These are phyloP conservation scores for Corythaeola cristata DNA, from an alignment of 2,113 vertebrate species.

Conservation along the genomic window DNA sequence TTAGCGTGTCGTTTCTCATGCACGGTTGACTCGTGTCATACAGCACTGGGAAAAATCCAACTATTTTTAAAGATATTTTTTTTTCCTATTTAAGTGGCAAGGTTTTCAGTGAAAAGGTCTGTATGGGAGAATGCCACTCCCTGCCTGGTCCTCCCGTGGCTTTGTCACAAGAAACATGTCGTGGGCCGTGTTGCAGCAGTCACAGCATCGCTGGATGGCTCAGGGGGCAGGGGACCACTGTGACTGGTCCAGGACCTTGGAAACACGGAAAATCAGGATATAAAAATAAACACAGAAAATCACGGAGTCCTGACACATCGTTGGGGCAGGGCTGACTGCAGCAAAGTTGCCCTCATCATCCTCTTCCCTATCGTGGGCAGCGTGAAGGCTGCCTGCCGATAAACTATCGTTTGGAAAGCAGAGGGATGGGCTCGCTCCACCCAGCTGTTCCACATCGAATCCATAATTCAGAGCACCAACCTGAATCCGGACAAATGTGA, in stretches of 20 bases:
- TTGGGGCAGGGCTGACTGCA: neutral
- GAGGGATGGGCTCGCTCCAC: neutral
- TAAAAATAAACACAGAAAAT: neutral
- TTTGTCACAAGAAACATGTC: neutral
- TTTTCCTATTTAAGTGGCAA: neutral
- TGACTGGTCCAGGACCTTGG: neutral
- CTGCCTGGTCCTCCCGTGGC: neutral
- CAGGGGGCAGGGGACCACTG: neutral
- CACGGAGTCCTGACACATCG: neutral
- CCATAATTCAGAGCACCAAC: neutral
- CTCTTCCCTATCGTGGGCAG: neutral
- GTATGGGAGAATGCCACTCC: neutral
- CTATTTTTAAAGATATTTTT: neutral
- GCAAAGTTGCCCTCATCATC: neutral
- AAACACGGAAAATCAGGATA: neutral
- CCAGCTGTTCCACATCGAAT: neutral
- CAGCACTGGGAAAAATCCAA: neutral
- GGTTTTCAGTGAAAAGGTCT: neutral
- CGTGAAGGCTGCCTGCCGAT: accelerated
- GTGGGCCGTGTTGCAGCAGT: no score
- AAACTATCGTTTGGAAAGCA: neutral
- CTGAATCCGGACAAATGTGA: accelerated
- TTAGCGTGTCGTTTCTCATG: neutral
- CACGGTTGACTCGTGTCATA: neutral
- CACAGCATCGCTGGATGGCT: accelerated